Evolutionary conservation across 2,797 vertebrate genomes (phyloP), one percentile per base, ranked within the genome.

Genomic region (Neostethus bicornis): DNA sequence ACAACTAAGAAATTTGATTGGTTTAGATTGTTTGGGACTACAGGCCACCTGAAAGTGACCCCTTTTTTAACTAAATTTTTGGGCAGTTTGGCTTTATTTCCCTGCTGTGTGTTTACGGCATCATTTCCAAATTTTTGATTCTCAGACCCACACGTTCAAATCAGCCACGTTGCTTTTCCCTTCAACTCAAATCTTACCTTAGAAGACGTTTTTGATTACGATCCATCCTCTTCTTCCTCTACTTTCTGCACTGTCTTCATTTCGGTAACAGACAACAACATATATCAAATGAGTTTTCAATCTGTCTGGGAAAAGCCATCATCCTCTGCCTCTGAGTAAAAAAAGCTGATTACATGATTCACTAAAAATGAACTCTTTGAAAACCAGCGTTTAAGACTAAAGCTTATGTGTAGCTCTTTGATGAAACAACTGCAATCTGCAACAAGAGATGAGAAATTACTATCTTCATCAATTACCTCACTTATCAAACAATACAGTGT

Each of bases 311-410:
- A 51, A 61, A 75, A 68, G 61, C 49, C 45, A 13, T 32, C 23
- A 4, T 67, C 56, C 65, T 57, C 43, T 37, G 13, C 57, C 72
- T 73, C 63, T 7, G 25, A 68, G 60, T 74, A 29, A 72, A 76
- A n/a, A 80, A 61, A 47, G 66, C 59, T 79, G 66, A 35, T 20
- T 24, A 61, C 59, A 38, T 46, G 41, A 66, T 37, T 59, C 56
- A 45, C 60, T 41, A 65, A 56, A 77, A 71, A 71, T 37, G 53
- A 69, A 60, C 37, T 11, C 61, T 71, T 81, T 86, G 72, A 81
- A 78, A 73, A 73, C 63, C 45, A 51, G 61, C 51, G 46, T 67
- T 63, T 75, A 62, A 79, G 63, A 55, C 44, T 0, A 50, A 51
- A 35, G 57, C 44, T 66, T 53, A 16, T 52, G 64, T 68, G 66